These are phyloP conservation scores for Spicauda simplicius DNA, from an alignment of 2,888 invertebrate species.

Conservation along the genomic window DNA sequence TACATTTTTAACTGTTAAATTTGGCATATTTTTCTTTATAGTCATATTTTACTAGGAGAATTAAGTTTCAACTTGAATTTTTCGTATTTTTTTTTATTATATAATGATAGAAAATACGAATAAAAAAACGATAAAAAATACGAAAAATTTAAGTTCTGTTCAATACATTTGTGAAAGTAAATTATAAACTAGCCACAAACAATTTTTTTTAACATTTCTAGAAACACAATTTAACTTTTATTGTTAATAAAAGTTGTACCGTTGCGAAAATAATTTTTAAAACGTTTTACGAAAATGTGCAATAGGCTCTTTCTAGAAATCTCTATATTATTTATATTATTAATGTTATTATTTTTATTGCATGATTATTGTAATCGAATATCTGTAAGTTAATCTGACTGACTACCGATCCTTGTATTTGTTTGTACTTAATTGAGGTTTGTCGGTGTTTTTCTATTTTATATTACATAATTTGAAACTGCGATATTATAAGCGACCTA, in stretches of 20 bases:
- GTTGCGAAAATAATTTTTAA: not conserved
- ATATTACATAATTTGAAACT: conserved; percentile 53
- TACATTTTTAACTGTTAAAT: not conserved
- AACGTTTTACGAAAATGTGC: not conserved
- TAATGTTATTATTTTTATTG: conserved; percentile 12
- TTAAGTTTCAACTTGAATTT: too few species aligned
- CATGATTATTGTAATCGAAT: conserved; percentile 34
- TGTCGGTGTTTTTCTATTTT: conserved; percentile 56
- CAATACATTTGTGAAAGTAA: too few species aligned
- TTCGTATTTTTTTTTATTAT: too few species aligned
- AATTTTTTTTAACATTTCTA: too few species aligned
- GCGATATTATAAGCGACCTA: conserved; percentile 44
- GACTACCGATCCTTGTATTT: conserved; percentile 65
- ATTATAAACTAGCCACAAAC: too few species aligned
- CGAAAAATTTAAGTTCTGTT: too few species aligned
- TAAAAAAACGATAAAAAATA: too few species aligned
- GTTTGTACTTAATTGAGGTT: conserved; percentile 74
- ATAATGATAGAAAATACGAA: too few species aligned
- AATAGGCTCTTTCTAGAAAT: not conserved
- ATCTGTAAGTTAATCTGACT: conserved; percentile 61
- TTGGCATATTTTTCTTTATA: too few species aligned
- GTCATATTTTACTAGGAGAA: too few species aligned
- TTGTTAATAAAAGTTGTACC: not conserved
- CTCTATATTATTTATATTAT: not conserved
- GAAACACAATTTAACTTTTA: too few species aligned